phyloP scores from a whole-genome alignment of 2,888 invertebrate genomes.

The Antheraea assamensis region DNA sequence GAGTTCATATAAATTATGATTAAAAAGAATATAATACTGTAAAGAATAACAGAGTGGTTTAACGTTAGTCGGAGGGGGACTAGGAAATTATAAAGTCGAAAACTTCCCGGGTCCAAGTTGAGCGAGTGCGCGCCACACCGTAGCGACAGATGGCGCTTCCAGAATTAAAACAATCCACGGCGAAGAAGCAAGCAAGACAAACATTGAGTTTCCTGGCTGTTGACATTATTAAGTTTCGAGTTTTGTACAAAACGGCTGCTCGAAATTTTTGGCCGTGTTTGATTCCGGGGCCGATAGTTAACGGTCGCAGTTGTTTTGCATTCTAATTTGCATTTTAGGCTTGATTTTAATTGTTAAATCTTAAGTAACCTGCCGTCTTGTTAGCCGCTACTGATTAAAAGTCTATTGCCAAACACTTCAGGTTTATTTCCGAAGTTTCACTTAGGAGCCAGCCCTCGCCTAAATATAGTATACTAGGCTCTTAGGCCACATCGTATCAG shows the following conservation, averaged over 20 bases:
- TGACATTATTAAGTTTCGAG: conserved; percentile 63
- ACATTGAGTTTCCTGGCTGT: conserved; percentile 58
- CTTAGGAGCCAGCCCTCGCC: too few relatives aligned
- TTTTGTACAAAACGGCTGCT: conserved; percentile 54
- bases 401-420: too few relatives aligned
- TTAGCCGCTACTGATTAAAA: too few relatives aligned
- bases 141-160: conserved; percentile 55
- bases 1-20: background rate
- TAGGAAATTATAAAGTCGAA: conserved; percentile 57
- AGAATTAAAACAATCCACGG: conserved; percentile 46
- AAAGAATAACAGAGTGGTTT: conserved; percentile 14
- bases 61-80: conserved; percentile 26
- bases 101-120: conserved; percentile 45
- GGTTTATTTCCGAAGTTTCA: too few relatives aligned
- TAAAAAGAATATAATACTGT: background rate
- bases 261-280: conserved; percentile 45
- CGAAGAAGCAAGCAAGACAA: conserved; percentile 42
- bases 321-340: background rate
- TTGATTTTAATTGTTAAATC: background rate
- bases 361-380: too few relatives aligned
- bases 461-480: too few relatives aligned
- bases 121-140: conserved; percentile 50
- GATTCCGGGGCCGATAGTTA: conserved; percentile 12
- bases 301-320: conserved; percentile 2
- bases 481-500: too few relatives aligned